These are phyloP conservation scores for Philonicus albiceps DNA, from an alignment of 2,888 invertebrate species.

Conservation along the genomic window DNA sequence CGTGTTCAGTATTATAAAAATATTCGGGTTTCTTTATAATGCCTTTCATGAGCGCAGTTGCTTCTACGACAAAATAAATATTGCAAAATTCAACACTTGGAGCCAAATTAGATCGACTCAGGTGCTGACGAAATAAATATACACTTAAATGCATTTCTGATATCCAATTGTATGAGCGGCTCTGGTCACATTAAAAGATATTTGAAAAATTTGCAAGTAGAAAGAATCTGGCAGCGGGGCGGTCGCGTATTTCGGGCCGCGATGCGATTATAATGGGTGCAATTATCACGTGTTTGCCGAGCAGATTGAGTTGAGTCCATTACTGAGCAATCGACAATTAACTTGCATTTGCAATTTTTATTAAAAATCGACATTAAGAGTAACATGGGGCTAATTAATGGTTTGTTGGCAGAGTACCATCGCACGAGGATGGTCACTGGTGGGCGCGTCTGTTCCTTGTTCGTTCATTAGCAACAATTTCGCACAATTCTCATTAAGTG, in stretches of 20 bases:
- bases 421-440: background rate
- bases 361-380: constrained; percentile 44
- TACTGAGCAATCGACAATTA: constrained; percentile 44
- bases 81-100: background rate
- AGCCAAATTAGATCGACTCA: background rate
- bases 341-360: constrained; percentile 42
- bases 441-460: background rate
- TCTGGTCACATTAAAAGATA: background rate
- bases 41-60: too few relatives aligned
- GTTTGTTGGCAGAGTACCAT: background rate
- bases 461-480: constrained; percentile 31
- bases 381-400: constrained; percentile 44
- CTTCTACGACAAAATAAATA: background rate
- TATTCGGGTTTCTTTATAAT: background rate
- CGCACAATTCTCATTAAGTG: constrained; percentile 34
- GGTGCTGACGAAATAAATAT: background rate
- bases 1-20: too few relatives aligned
- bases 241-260: background rate
- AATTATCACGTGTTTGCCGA: constrained; percentile 1
- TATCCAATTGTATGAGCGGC: background rate
- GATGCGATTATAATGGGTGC: constrained; percentile 6
- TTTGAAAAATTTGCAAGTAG: background rate
- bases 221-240: background rate
- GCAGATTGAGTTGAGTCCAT: constrained; percentile 26
- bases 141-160: background rate